Base-by-base conservation (phyloP, 2,113 vertebrate genomes). In the Leucopsar rothschildi region DNA sequence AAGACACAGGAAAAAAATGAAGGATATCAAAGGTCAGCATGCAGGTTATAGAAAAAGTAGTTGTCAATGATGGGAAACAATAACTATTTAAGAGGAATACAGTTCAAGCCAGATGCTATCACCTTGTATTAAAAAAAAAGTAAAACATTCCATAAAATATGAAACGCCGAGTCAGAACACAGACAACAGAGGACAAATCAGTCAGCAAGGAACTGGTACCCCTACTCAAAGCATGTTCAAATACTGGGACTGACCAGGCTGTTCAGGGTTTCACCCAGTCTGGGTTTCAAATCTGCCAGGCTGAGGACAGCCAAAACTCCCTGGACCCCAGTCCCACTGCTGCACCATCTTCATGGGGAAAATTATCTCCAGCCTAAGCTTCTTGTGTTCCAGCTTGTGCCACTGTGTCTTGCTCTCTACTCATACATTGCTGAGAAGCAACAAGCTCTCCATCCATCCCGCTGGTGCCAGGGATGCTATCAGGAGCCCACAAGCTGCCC, bases 401-500 rank as follows among this genome's bases (percentile, higher is more conserved):
- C 9, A 11, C 29, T 60, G 33, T 33, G 44, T 45, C 35, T 24
- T 4, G 1, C 15, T 33, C 11, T 50, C 47, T 17, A 15, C 7
- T 50, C 14, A 9, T 0, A 2, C 37, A 55, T 0, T 29, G 15
- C 45, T 65, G 12, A 39, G 39, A 71, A 45, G 2, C 31, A 16
- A 18, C 4, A 33, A 64, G n/a, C 5, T 18, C 47, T 31, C n/a
- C 19, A 27, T 7, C 8, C 9, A 4, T 31, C 9, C 1, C 1
- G 0, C 0, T 14, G 0, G 33, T 64, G 29, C 33, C 7, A 0
- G 9, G 14, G 29, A 55, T 45, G 28, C 12, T 21, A 12, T 0
- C 52, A 12, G 39, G 33, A 50, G 39, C 5, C 7, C 20, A 14
- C 14, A 76, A 66, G 13, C 27, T 7, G 5, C 4, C 8, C 4